Percentiles rank a stretch among this genome's conserved stretches.
These are phyloP conservation scores for Orientallactaga bullata DNA, from an alignment of 2,113 vertebrate genomes.

Conservation along the genomic window DNA sequence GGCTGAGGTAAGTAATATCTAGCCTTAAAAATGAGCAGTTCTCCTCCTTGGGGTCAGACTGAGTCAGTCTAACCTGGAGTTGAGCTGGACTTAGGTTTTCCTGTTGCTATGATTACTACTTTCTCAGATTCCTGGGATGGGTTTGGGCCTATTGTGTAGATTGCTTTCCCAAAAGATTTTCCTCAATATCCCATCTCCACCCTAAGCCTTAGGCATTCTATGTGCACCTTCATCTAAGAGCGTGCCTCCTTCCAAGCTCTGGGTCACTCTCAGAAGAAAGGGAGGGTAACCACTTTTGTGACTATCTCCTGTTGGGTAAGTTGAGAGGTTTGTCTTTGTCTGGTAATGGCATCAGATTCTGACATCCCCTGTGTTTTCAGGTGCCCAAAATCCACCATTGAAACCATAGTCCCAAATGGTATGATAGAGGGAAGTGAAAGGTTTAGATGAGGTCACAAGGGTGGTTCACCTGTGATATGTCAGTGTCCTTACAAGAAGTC, in stretches of 20 bases:
- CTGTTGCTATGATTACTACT: background rate
- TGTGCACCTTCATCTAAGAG: background rate
- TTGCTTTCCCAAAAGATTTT: background rate
- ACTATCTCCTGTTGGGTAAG: background rate
- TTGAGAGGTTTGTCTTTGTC: background rate
- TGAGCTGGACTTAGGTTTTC: background rate
- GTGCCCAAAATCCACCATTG: background rate
- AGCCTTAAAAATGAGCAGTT: no score
- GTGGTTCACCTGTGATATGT: no score
- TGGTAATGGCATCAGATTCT: no score
- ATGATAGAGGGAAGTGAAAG: background rate
- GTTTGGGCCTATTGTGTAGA: background rate
- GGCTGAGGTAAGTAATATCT: background rate
- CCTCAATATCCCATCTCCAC: background rate
- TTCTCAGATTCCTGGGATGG: background rate
- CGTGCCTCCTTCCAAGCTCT: background rate
- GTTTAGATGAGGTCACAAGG: no score
- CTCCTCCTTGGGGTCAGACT: background rate
- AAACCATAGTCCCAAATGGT: background rate
- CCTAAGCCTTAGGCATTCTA: no score
- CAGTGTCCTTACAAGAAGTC: background rate
- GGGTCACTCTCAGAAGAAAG: no score
- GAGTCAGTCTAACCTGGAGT: no score
- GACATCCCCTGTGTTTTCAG: background rate
- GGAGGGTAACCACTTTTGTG: no score